Conservation (phyloP, 2,797 vertebrate genomes). For the Brachyalestes nurse region DNA sequence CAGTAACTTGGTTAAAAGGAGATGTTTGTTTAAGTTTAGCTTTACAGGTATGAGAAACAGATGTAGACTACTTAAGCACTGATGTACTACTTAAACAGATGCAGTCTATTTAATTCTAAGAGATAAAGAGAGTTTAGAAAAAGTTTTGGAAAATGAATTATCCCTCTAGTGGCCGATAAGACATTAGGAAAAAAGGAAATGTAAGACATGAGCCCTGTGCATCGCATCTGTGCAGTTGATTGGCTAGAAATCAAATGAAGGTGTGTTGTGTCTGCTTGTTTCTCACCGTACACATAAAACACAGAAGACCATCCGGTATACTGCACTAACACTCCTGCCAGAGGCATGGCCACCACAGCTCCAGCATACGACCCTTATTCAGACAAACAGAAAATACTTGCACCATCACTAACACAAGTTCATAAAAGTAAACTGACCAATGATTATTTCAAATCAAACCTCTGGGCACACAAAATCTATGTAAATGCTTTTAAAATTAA, state of each 20-base stretch:
- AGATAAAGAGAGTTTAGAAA: no score
- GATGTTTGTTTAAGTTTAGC: no score
- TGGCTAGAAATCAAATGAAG: neutral
- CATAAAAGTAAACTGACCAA: neutral
- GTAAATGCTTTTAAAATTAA: neutral
- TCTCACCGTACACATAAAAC: slow-evolving; percentile 87
- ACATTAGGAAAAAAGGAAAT: no score
- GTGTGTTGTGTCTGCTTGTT: neutral
- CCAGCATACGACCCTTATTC: slow-evolving; percentile 82
- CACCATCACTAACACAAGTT: neutral
- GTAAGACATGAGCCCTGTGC: neutral
- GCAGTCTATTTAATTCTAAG: no score
- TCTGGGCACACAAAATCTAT: neutral
- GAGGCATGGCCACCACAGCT: slow-evolving; percentile 86
- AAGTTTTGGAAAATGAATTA: no score
- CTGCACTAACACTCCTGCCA: slow-evolving; percentile 85
- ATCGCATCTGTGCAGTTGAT: neutral
- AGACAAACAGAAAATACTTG: neutral
- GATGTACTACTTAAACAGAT: no score
- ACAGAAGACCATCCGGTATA: slow-evolving; percentile 86
- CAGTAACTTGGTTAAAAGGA: no score
- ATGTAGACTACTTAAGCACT: no score
- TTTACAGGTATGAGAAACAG: no score
- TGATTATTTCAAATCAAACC: neutral
- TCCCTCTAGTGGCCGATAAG: no score